phyloP scores from a whole-genome alignment of 2,113 vertebrate species.

The Mus pahari region DNA sequence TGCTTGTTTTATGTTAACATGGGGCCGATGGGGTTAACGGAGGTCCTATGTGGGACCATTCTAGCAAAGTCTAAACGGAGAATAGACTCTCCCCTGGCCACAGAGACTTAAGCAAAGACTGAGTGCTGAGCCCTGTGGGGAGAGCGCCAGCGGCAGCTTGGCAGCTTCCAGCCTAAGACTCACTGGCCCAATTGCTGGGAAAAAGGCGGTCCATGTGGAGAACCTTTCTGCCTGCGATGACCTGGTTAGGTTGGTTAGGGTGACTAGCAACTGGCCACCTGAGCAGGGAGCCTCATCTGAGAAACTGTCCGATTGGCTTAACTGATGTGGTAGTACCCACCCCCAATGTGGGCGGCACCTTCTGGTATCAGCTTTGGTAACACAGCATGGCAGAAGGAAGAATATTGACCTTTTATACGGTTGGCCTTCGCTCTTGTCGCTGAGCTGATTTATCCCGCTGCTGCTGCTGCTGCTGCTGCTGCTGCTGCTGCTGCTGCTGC shows the following conservation, averaged over 20 bases:
- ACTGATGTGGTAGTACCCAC: neutral
- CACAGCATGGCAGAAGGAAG: neutral
- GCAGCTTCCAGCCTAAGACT: neutral
- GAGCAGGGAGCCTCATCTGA: neutral
- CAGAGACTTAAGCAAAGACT: neutral
- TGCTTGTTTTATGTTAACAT: neutral
- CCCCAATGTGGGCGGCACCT: neutral
- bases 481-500: neutral
- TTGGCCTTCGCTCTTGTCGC: neutral
- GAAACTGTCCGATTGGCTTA: neutral
- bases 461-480: neutral
- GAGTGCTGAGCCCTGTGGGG: neutral
- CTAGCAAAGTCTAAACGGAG: too few species aligned
- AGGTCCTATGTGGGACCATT: neutral
- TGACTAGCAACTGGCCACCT: neutral
- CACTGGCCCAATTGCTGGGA: neutral
- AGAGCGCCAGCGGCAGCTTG: neutral
- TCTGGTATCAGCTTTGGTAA: neutral
- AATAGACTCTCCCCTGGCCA: too few species aligned
- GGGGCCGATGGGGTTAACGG: neutral
- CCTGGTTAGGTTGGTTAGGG: neutral
- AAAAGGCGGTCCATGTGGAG: fast-evolving
- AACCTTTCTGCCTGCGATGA: fast-evolving
- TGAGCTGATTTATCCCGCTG: neutral
- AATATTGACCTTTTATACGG: neutral